A percentile compares a stretch with the other conserved stretches of the same genome.
phyloP scores from a whole-genome alignment of 1,140 invertebrate species.

The Heliconius himera region DNA sequence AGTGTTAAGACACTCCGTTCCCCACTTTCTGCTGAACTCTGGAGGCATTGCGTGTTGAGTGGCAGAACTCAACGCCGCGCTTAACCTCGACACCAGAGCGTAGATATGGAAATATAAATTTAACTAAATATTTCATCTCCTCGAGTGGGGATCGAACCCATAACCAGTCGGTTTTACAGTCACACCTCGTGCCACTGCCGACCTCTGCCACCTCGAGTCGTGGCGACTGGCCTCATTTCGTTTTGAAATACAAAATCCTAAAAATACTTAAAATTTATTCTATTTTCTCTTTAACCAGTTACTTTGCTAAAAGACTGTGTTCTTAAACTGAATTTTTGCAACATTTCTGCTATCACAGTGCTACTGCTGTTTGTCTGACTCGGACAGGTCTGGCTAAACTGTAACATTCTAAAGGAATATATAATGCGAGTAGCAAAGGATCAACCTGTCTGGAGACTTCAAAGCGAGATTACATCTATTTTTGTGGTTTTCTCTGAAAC shows the following conservation, averaged over 20 bases:
- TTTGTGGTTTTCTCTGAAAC: background rate
- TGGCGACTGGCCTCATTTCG: too few relatives aligned
- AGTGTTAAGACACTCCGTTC: too few relatives aligned
- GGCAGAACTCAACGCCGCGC: too few relatives aligned
- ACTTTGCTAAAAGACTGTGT: background rate
- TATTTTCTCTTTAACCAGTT: background rate
- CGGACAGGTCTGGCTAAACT: conserved; percentile 4
- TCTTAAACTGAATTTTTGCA: background rate
- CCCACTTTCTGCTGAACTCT: too few relatives aligned
- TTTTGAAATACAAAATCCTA: background rate
- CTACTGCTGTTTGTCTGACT: background rate
- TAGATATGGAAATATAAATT: too few relatives aligned
- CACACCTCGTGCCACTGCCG: too few relatives aligned
- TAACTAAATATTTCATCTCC: too few relatives aligned
- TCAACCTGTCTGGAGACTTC: conserved; percentile 24
- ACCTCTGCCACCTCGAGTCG: too few relatives aligned
- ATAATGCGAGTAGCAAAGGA: conserved; percentile 17
- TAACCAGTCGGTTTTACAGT: too few relatives aligned
- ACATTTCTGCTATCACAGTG: background rate
- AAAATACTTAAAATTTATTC: background rate
- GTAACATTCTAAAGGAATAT: conserved; percentile 26
- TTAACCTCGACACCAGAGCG: too few relatives aligned
- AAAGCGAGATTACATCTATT: background rate
- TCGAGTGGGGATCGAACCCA: too few relatives aligned
- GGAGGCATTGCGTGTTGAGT: too few relatives aligned